Percentiles rank a stretch among this genome's conserved stretches.
Evolutionary conservation across 2,113 vertebrate species (phyloP).

Genomic region (Gallinago media): DNA sequence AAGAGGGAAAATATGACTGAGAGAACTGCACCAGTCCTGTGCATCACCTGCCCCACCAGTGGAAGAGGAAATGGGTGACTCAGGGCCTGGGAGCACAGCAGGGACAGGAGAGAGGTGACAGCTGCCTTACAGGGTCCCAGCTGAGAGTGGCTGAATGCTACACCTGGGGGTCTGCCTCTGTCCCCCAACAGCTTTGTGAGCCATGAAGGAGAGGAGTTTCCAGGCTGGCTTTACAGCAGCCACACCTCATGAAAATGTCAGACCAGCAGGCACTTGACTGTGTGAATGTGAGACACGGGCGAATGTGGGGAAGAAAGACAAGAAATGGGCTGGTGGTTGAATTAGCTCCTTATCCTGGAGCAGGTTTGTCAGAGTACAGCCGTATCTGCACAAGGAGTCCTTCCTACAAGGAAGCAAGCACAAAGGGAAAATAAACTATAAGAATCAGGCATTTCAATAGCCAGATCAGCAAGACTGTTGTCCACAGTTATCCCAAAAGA

Average conservation of each 20-base stretch:
- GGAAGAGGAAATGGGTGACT: conserved; percentile 31
- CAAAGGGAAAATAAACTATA: background rate
- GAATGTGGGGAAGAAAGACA: background rate
- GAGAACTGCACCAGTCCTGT: background rate
- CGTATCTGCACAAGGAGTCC: background rate
- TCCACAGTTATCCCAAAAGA: background rate
- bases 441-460: background rate
- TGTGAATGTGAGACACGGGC: background rate
- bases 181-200: background rate
- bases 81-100: background rate
- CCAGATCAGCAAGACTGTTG: background rate
- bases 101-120: background rate
- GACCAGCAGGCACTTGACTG: background rate
- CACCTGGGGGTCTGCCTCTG: background rate
- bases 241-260: background rate
- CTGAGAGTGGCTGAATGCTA: background rate
- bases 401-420: background rate
- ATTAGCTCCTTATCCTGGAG: background rate
- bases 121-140: background rate
- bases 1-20: conserved; percentile 25
- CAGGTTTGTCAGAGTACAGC: background rate
- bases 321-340: background rate
- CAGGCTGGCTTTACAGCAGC: background rate
- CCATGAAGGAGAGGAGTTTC: background rate
- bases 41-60: background rate